phyloP scores from a whole-genome alignment of 2,888 invertebrate genomes.

The Ptychoptera contaminata region DNA sequence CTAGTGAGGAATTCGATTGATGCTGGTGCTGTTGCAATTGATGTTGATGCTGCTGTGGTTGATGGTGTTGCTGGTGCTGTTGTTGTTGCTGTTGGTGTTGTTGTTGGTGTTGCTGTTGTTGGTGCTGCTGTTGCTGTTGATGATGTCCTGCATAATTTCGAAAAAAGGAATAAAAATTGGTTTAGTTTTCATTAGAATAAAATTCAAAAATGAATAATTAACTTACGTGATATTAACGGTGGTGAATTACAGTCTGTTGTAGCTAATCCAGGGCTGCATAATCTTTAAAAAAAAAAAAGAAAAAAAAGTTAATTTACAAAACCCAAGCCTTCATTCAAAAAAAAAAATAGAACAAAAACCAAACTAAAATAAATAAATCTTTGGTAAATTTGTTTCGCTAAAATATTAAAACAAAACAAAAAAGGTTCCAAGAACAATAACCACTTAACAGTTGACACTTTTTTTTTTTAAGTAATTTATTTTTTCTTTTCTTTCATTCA shows the following conservation, averaged over 20 bases:
- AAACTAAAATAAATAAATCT: too few relatives aligned
- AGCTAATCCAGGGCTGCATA: slow-evolving; percentile 8
- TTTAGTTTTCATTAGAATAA: too few relatives aligned
- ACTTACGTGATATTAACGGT: neutral
- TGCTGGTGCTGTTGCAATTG: slow-evolving; percentile 1
- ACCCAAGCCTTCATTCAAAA: neutral
- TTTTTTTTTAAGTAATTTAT: too few relatives aligned
- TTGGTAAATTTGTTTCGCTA: too few relatives aligned
- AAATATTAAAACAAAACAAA: too few relatives aligned
- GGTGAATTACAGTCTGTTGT: slow-evolving; percentile 2
- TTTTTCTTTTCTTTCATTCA: too few relatives aligned
- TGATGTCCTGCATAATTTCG: neutral
- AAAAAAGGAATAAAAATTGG: too few relatives aligned
- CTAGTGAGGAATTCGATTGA: slow-evolving; percentile 2
- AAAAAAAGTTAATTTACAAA: slow-evolving; percentile 1
- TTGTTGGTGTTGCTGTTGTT: slow-evolving; percentile 8
- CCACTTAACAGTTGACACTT: too few relatives aligned
- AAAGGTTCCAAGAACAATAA: too few relatives aligned
- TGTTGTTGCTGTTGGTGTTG: slow-evolving; percentile 1
- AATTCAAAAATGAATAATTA: neutral
- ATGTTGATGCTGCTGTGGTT: slow-evolving; percentile 8
- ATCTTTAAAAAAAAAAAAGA: slow-evolving; percentile 7
- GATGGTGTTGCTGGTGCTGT: slow-evolving; percentile 6
- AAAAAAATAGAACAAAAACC: neutral
- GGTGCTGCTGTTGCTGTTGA: neutral